Base-by-base conservation (phyloP, 2,888 invertebrate genomes). In the Ophion ventricosus region DNA sequence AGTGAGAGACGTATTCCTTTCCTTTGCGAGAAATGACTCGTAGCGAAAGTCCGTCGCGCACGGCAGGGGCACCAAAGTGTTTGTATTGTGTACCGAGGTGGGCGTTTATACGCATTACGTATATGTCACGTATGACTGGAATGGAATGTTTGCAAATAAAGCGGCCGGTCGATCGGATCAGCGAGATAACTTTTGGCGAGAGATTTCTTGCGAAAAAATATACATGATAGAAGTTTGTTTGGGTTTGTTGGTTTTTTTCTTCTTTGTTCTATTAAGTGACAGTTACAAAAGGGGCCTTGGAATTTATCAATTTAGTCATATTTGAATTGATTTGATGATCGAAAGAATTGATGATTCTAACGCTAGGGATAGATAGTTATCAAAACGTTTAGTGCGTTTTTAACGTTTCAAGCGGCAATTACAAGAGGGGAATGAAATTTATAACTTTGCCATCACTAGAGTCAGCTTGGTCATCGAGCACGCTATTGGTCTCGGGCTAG, bases 1-100 rank as follows among this genome's bases (percentile, higher is more conserved):
- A n/a, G n/a, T n/a, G 72, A 59, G 40, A 35, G 25, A 40, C 59
- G 56, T 23, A 56, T 72, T 59, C 40, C 40, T 40, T 59, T 59
- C 8, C 57, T 72, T 40, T 23, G 59, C 35, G 40, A 72, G 59
- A 5, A 59, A 72, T n/a, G 72, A 72, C 40, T 72, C 40, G 59
- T 25, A 72, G 72, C 72, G 72, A 72, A 72, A 72, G 72, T 72
- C 35, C 35, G 57, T 57, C 17, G 49, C 49, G 49, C 14, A 49
- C 49, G 49, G 49, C 49, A 49, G 17, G 17, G 49, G 49, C 49
- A 49, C 17, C 14, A 49, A 17, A 49, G 49, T 49, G 49, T 4
- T 49, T 49, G 49, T 17, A 49, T 49, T 49, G 49, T 49, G 49
- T 49, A 49, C 14, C 49, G 14, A 49, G 49, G 49, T 49, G 49